phyloP scores from a whole-genome alignment of 2,888 invertebrate genomes.

The Ametastegia equiseti region DNA sequence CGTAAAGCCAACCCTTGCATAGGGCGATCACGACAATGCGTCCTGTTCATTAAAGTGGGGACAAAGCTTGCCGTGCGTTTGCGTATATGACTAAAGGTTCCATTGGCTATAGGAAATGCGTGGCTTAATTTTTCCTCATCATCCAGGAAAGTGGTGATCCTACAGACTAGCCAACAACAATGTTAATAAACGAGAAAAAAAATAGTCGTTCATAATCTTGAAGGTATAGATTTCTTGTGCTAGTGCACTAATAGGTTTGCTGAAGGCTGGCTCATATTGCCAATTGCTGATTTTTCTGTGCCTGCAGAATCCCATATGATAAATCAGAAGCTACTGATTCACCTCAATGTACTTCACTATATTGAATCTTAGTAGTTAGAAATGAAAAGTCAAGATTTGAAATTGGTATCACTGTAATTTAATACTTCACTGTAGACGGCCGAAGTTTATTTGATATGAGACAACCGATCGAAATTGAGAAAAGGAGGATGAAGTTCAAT shows the following conservation, averaged over 20 bases:
- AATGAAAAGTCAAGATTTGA: not conserved
- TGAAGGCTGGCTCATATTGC: too few species aligned
- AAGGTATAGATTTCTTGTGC: not conserved
- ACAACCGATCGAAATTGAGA: not conserved
- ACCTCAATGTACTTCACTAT: not conserved
- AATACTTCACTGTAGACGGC: not conserved
- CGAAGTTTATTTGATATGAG: not conserved
- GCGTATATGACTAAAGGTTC: not conserved
- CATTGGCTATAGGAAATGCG: not conserved
- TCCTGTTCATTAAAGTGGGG: not conserved
- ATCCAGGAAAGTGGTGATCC: not conserved
- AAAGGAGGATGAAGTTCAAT: not conserved
- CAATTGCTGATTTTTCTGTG: not conserved
- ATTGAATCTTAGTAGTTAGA: too few species aligned
- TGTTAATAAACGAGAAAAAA: not conserved
- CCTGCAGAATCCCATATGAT: not conserved
- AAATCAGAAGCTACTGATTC: not conserved
- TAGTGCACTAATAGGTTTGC: not conserved
- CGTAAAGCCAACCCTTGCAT: conserved; percentile 26
- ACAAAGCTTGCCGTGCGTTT: conserved; percentile 14
- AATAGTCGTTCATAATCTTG: not conserved
- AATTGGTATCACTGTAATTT: conserved; percentile 24
- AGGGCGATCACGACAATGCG: not conserved
- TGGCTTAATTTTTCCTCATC: not conserved
- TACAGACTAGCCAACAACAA: not conserved